Percentiles rank a stretch among this genome's conserved stretches.
These are phyloP conservation scores for Entomobrya proxima DNA, from an alignment of 2,888 invertebrate species.

Conservation along the genomic window DNA sequence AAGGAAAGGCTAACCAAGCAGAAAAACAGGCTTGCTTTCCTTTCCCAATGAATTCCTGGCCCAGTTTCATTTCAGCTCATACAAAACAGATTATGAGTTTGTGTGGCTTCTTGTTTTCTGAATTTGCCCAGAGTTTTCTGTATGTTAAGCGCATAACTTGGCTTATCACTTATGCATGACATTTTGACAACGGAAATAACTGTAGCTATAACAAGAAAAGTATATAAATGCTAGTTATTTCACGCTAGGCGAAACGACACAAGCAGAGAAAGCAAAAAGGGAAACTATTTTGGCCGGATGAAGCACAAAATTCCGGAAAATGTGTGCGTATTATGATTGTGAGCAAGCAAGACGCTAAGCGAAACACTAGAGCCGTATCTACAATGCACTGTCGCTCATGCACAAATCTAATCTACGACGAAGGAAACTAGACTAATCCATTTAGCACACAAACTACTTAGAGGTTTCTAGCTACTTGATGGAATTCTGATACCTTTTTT, in stretches of 20 bases:
- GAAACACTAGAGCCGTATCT: background rate
- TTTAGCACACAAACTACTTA: background rate
- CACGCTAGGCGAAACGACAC: background rate
- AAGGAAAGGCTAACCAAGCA: background rate
- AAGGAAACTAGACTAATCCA: conserved; percentile 16
- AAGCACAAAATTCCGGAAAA: background rate
- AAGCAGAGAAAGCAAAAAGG: too few species aligned
- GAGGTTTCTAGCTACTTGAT: background rate
- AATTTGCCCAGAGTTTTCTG: too few species aligned
- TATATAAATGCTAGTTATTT: too few species aligned
- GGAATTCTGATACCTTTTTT: conserved; percentile 1
- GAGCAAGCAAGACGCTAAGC: too few species aligned
- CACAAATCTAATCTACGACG: conserved; percentile 26
- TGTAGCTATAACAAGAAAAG: background rate
- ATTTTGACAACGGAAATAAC: background rate
- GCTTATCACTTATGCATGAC: conserved; percentile 20
- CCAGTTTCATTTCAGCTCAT: conserved; percentile 24
- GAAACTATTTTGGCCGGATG: background rate
- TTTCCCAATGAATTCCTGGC: background rate
- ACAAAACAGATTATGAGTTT: too few species aligned
- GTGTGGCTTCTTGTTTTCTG: background rate
- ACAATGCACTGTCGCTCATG: background rate
- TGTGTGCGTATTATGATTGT: too few species aligned
- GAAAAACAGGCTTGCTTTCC: background rate
- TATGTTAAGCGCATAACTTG: background rate